phyloP scores from a whole-genome alignment of 2,113 vertebrate genomes.

The Etheostoma spectabile region DNA sequence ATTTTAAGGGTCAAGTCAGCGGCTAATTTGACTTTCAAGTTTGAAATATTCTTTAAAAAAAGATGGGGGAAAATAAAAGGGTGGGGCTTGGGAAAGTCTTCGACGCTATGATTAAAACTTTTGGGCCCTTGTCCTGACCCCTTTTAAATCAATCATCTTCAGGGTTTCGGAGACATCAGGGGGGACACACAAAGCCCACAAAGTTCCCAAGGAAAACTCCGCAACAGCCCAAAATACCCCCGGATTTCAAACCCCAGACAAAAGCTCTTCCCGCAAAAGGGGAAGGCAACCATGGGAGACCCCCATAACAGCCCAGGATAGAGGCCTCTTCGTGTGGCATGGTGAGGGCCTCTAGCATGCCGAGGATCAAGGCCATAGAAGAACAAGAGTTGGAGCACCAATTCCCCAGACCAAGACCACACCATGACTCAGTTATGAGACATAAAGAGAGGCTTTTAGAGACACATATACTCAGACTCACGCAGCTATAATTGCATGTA shows the following conservation, averaged over 20 bases:
- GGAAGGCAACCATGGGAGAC: conserved; percentile 51
- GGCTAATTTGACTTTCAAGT: too few relatives aligned
- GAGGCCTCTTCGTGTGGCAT: conserved; percentile 63
- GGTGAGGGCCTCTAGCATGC: conserved; percentile 48
- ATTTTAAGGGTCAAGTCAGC: too few relatives aligned
- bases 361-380: conserved; percentile 42
- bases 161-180: conserved; percentile 48
- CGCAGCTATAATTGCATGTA: conserved; percentile 55
- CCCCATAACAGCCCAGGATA: conserved; percentile 32
- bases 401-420: conserved; percentile 54
- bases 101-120: too few relatives aligned
- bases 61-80: conserved; percentile 1
- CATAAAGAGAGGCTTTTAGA: conserved; percentile 50
- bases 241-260: conserved; percentile 65
- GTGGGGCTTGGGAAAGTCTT: conserved; percentile 5
- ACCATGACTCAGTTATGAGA: conserved; percentile 61
- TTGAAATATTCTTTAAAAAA: conserved; percentile 31
- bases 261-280: conserved; percentile 73
- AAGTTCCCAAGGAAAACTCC: conserved; percentile 64
- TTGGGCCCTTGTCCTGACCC: conserved; percentile 47
- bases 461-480: conserved; percentile 43
- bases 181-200: conserved; percentile 29
- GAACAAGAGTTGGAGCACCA: conserved; percentile 36
- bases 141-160: conserved; percentile 64
- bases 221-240: conserved; percentile 53